Evolutionary conservation across 2,888 invertebrate species (phyloP), one percentile per base, ranked within the genome.

Genomic region (Thyatira batis): DNA sequence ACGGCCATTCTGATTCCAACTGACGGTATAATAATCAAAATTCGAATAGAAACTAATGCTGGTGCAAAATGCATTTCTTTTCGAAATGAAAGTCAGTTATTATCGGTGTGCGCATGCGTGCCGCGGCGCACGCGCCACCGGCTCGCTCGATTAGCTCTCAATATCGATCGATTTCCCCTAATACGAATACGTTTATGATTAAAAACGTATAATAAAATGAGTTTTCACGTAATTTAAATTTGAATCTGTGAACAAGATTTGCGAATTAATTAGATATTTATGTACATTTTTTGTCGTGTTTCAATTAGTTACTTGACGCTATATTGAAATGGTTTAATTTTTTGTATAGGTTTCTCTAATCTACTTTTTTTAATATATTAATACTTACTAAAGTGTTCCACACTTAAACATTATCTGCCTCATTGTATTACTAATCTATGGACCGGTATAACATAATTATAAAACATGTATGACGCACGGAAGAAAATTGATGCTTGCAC

Each of bases 1-100:
- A n/a, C n/a, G n/a, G n/a, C n/a, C n/a, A n/a, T n/a, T n/a, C n/a
- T n/a, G n/a, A n/a, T n/a, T n/a, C n/a, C n/a, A n/a, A n/a, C n/a
- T n/a, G n/a, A n/a, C n/a, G n/a, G 3, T 23, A 23, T 23, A 23
- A 4, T 23, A 23, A 23, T 23, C n/a, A 20, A 44, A 44, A 44
- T 44, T 20, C n/a, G 17, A 28, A 20, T 13, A 20, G 20, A 28
- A 30, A 21, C 20, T 27, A 45, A 52, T 50, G 30, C 44, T 45
- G 25, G 50, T 45, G 48, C 11, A 52, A 25, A 17, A 52, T 46
- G 39, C 52, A 48, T 60, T 57, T 55, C 52, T 53, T 58, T 52
- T 57, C 45, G 50, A 65, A 61, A 63, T 56, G 69, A 75, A 75
- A 74, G 75, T 70, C 66, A 65, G 62, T 61, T 61, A 69, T 69